Evolutionary conservation across 2,888 invertebrate genomes (phyloP).

Genomic region (Eumacrocentrus americanus): DNA sequence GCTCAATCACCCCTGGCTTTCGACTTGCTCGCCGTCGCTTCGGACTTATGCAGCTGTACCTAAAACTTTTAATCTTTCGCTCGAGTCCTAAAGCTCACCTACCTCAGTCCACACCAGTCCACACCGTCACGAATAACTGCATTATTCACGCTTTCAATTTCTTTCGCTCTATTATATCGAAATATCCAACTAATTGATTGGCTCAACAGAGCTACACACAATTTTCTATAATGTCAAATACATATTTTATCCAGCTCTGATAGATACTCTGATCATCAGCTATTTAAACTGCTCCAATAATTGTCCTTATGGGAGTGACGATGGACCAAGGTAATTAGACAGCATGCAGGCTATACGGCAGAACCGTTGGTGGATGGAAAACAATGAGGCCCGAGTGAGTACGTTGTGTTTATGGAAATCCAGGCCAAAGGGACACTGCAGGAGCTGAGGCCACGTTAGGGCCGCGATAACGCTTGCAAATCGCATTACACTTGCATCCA

Average conservation of each 20-base stretch:
- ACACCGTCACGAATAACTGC: slow-evolving; percentile 11
- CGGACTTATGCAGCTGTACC: slow-evolving; percentile 12
- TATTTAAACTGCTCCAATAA: background rate
- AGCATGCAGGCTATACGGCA: background rate
- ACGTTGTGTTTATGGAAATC: slow-evolving; percentile 55
- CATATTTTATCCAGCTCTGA: too few relatives aligned
- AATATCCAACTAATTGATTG: too few relatives aligned
- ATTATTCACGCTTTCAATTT: too few relatives aligned
- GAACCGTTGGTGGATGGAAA: slow-evolving; percentile 40
- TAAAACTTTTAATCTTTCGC: slow-evolving; percentile 18
- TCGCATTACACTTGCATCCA: slow-evolving; percentile 53
- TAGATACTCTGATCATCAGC: background rate
- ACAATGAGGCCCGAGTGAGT: slow-evolving; percentile 44
- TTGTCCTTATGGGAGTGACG: background rate
- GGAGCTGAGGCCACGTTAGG: slow-evolving; percentile 42
- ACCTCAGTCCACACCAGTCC: slow-evolving; percentile 22
- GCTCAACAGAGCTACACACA: too few relatives aligned
- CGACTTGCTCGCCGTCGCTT: slow-evolving; percentile 23
- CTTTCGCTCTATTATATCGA: too few relatives aligned
- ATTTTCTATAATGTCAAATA: slow-evolving; percentile 24
- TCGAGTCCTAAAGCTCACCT: background rate
- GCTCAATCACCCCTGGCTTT: slow-evolving; percentile 34
- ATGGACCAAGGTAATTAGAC: background rate
- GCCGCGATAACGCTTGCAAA: slow-evolving; percentile 59
- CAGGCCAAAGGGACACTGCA: slow-evolving; percentile 21